A percentile compares a stretch with the other conserved stretches of the same genome.
Evolutionary conservation across 2,113 vertebrate species (phyloP).

Genomic region (Scatophagus argus): DNA sequence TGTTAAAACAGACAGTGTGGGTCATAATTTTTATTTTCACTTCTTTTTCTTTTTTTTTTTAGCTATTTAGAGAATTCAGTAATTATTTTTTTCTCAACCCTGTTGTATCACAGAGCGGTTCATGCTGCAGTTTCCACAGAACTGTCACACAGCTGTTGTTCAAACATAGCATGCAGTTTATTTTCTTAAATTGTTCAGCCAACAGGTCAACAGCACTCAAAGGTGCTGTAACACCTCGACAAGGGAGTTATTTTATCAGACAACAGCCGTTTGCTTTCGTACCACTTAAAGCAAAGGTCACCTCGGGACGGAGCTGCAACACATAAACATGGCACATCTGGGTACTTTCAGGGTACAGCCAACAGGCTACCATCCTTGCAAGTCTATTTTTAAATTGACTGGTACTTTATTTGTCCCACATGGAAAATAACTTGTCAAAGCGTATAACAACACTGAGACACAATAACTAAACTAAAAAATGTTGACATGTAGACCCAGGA

Average conservation of each 20-base stretch:
- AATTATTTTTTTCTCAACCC: too few species aligned
- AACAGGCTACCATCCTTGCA: neutral
- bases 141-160: conserved; percentile 40
- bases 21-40: neutral
- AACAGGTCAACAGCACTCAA: conserved; percentile 63
- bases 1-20: neutral
- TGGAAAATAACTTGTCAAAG: conserved; percentile 42
- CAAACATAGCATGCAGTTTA: conserved; percentile 46
- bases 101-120: conserved; percentile 11
- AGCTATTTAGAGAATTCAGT: neutral
- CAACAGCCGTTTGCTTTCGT: conserved; percentile 56
- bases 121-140: conserved; percentile 15
- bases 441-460: neutral
- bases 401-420: conserved; percentile 40
- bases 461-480: neutral
- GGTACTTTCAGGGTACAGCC: conserved; percentile 31
- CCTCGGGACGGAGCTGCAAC: conserved; percentile 34
- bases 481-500: neutral
- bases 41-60: neutral
- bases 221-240: conserved; percentile 51
- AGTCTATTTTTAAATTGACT: conserved; percentile 33
- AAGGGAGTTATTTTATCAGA: conserved; percentile 63
- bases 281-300: conserved; percentile 57
- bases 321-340: conserved; percentile 67
- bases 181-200: conserved; percentile 57